These are phyloP conservation scores for Malacosoma neustria DNA, from an alignment of 2,888 invertebrate species.

Conservation along the genomic window DNA sequence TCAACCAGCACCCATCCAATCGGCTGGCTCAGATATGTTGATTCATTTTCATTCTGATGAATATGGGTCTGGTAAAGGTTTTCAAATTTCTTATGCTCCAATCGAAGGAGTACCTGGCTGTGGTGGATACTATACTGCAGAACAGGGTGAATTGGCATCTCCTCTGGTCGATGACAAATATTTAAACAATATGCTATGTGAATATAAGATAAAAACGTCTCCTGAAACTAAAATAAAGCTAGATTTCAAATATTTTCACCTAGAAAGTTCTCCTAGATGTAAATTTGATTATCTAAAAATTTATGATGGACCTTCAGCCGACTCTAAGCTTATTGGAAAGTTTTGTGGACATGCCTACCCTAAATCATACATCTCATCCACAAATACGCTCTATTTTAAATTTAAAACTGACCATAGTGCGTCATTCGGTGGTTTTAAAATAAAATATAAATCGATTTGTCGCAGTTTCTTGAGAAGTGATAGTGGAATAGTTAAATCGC, in stretches of 20 bases:
- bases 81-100: constrained; percentile 85
- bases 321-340: constrained; percentile 79
- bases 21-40: constrained; percentile 77
- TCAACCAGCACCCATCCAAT: constrained; percentile 81
- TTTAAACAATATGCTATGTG: constrained; percentile 78
- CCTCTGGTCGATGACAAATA: constrained; percentile 76
- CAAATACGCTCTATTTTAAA: constrained; percentile 73
- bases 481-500: constrained; percentile 79
- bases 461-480: constrained; percentile 59
- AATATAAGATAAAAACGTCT: constrained; percentile 84
- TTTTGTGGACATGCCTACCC: constrained; percentile 83
- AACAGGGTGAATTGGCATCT: constrained; percentile 78
- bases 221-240: constrained; percentile 78
- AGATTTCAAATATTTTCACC: constrained; percentile 77
- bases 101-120: constrained; percentile 87
- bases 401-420: constrained; percentile 48
- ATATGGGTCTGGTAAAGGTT: constrained; percentile 81
- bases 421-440: constrained; percentile 40
- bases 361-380: constrained; percentile 73
- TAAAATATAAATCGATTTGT: constrained; percentile 48
- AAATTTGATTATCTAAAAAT: constrained; percentile 77
- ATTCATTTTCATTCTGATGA: constrained; percentile 89
- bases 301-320: constrained; percentile 77
- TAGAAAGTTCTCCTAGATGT: constrained; percentile 78
- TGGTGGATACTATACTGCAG: constrained; percentile 82